phyloP scores from a whole-genome alignment of 2,113 vertebrate species.

The Athene cunicularia region DNA sequence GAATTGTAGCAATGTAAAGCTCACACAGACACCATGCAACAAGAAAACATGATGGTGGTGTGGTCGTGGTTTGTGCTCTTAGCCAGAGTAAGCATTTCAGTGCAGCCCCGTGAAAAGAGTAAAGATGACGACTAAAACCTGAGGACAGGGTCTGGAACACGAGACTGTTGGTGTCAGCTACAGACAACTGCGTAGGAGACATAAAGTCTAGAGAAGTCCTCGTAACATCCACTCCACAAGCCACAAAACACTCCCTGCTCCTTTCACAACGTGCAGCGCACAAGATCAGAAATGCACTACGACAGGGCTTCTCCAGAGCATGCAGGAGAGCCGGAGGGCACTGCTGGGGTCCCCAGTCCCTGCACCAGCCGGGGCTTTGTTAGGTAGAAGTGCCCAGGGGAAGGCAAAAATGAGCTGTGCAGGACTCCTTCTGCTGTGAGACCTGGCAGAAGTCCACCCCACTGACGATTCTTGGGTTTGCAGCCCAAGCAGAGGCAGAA shows the following conservation, averaged over 20 bases:
- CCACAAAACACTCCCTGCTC: neutral
- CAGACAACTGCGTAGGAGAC: slow-evolving; percentile 55
- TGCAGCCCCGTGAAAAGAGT: neutral
- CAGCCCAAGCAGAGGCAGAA: neutral
- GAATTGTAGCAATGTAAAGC: neutral
- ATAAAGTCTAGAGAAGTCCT: slow-evolving; percentile 34
- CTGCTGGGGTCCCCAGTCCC: neutral
- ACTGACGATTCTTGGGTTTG: neutral
- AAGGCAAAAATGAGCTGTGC: neutral
- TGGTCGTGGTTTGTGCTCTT: neutral
- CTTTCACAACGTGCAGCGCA: neutral
- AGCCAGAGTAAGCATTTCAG: neutral
- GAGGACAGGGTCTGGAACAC: slow-evolving; percentile 46
- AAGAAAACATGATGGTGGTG: neutral
- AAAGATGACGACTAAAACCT: slow-evolving; percentile 23
- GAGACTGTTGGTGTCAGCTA: slow-evolving; percentile 48
- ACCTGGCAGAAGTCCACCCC: neutral
- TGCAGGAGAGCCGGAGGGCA: neutral
- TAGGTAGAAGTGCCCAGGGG: neutral
- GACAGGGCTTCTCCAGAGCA: neutral
- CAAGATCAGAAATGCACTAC: neutral
- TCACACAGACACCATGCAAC: neutral
- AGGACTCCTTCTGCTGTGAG: neutral
- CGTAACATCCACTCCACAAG: neutral
- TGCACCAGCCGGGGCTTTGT: neutral